phyloP scores from a whole-genome alignment of 2,888 invertebrate genomes.

The Drosophila pullipes region DNA sequence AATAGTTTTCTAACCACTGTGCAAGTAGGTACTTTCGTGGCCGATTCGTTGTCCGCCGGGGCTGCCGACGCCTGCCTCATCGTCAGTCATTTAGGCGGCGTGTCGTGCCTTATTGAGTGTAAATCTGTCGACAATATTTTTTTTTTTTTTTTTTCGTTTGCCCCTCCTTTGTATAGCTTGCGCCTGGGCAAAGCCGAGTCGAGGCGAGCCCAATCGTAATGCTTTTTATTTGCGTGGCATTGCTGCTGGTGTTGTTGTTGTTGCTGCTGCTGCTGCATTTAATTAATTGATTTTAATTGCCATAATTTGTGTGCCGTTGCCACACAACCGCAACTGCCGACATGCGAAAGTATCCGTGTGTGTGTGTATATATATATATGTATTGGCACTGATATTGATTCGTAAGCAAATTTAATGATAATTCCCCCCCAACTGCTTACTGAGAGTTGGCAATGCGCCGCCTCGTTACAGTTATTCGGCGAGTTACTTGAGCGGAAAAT shows the following conservation, averaged over 20 bases:
- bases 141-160: slow-evolving; percentile 14
- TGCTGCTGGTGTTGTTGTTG: slow-evolving; percentile 5
- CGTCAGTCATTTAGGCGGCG: slow-evolving; percentile 79
- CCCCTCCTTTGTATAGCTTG: slow-evolving; percentile 32
- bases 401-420: slow-evolving; percentile 80
- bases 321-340: slow-evolving; percentile 75
- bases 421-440: slow-evolving; percentile 32
- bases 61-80: slow-evolving; percentile 49
- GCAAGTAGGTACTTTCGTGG: slow-evolving; percentile 39
- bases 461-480: slow-evolving; percentile 77
- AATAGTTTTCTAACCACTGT: slow-evolving; percentile 38
- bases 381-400: slow-evolving; percentile 75
- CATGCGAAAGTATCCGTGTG: slow-evolving; percentile 43
- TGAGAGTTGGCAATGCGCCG: slow-evolving; percentile 43
- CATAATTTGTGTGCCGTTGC: slow-evolving; percentile 82
- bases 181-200: slow-evolving; percentile 48
- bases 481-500: slow-evolving; percentile 79
- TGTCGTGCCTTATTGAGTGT: slow-evolving; percentile 79
- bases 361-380: slow-evolving; percentile 10
- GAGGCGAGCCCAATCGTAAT: slow-evolving; percentile 46
- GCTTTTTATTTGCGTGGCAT: slow-evolving; percentile 50
- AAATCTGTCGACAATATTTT: slow-evolving; percentile 77
- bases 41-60: slow-evolving; percentile 30
- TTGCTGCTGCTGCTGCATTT: slow-evolving; percentile 72
- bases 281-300: slow-evolving; percentile 83